Base-by-base conservation (phyloP, 2,888 invertebrate genomes). In the Liodrosophila aerea region DNA sequence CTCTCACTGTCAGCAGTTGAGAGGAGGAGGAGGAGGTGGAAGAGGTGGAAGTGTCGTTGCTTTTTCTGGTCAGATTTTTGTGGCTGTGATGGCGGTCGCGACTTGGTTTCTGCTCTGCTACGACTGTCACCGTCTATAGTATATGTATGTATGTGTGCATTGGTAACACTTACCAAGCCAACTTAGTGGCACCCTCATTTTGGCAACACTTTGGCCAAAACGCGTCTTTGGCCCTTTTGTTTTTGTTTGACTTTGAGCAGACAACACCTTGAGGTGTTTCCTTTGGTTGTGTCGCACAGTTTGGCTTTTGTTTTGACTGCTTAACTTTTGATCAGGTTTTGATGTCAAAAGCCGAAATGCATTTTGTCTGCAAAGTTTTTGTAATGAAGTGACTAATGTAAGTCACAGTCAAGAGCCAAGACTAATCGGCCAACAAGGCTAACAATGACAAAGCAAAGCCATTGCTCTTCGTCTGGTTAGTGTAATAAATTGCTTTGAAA, bases 281-380 rank as follows among this genome's bases (percentile, higher is more conserved):
- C 36, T 13, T 1, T 9, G 9, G 36, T 44, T 56, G 60, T 7
- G 40, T 33, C 54, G 56, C 66, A 46, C n/a, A n/a, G 46, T 63
- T 75, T 43, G 27, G n/a, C 8, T 22, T 7, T 64, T 73, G 65
- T 64, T 56, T 73, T 67, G 60, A 51, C 66, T 75, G 69, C 76
- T 68, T 65, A 80, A 80, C 83, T 80, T 80, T 83, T 72, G 83
- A 85, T 85, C 76, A 69, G 83, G 61, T 82, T 68, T 83, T 71
- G 64, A 83, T 80, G 73, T 54, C 73, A 72, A 57, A 62, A 60
- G 56, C 53, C 22, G 5, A 65, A 85, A 85, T 78, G 80, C 72
- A 78, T 65, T 82, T 46, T 31, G 80, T 81, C 84, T 81, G 68
- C 40, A 73, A 81, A 86, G 76, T 81, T 81, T n/a, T 84, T 7